Evolutionary conservation across 2,113 vertebrate species (phyloP), one percentile per base, ranked within the genome.

Genomic region (Acanthisitta chloris): DNA sequence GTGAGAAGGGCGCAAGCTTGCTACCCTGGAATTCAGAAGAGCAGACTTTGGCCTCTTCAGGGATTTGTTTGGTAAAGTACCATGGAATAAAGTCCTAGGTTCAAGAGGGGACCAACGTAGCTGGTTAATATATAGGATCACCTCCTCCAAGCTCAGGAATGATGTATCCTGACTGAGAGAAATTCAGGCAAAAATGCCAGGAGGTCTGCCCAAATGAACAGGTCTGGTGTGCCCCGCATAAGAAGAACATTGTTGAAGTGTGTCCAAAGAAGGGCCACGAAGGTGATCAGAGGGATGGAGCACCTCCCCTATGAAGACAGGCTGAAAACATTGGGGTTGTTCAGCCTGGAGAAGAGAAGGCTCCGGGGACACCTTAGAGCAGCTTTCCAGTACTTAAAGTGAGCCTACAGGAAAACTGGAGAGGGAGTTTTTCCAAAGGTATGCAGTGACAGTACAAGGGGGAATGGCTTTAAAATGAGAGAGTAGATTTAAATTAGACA

Each of bases 381-480:
- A 43, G 20, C 40, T 14, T 23, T 23, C 62, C 14, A 33, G 20
- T n/a, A n/a, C 28, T 20, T 43, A 40, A 21, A 67, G 66, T 16
- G 45, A 57, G 10, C 31, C 34, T 31, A 11, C 12, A 45, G 59
- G 18, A 73, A 65, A 45, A 8, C 4, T 14, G 36, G 14, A 58
- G 21, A 66, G 58, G 17, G 5, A 49, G 25, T 36, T 72, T 43
- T 49, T 42, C 15, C 17, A 33, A 43, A 9, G 51, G 10, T 26
- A 18, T n/a, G 23, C 36, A 66, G 36, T 0, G 0, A 33, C 19
- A 45, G 10, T 4, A 58, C 16, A 38, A 15, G 4, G 10, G 28
- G 10, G 10, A 51, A 51, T 73, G 28, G 3, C 38, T 51, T 51
- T 45, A 81, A 58, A 73, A 51, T 81, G 7, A n/a, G 38, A 81